Percentiles rank a stretch among this genome's conserved stretches.
These are phyloP conservation scores for Xiphydria camelus DNA, from an alignment of 2,888 invertebrate species.

Conservation along the genomic window DNA sequence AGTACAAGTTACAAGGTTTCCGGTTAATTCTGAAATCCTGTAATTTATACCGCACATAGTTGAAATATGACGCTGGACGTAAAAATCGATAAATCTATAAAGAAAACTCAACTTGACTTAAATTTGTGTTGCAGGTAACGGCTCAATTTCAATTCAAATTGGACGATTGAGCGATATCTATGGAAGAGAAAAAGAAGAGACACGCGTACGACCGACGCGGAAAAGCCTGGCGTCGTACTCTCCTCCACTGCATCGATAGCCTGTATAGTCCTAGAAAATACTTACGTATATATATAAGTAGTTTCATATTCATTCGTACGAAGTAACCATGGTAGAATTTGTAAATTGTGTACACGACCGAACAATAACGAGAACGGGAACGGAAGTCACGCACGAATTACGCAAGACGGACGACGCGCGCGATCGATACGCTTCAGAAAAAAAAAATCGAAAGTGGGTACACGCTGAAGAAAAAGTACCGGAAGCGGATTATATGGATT, in stretches of 20 bases:
- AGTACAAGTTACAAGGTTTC: no score
- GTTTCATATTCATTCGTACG: slow-evolving; percentile 47
- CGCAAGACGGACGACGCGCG: neutral
- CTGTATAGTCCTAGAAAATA: slow-evolving; percentile 34
- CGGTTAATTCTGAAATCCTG: no score
- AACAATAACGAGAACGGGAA: slow-evolving; percentile 1
- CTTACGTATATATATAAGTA: slow-evolving; percentile 35
- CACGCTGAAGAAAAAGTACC: neutral
- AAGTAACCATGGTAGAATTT: slow-evolving; percentile 36
- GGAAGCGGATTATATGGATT: slow-evolving; percentile 20
- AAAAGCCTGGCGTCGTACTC: slow-evolving; percentile 2
- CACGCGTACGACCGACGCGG: no score
- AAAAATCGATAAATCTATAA: no score
- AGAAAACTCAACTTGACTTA: no score
- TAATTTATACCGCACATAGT: no score
- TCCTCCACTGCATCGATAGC: slow-evolving; percentile 12
- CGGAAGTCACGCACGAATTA: slow-evolving; percentile 1
- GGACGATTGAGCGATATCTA: no score
- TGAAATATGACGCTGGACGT: no score
- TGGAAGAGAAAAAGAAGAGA: no score
- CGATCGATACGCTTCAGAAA: neutral
- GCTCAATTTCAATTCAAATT: no score
- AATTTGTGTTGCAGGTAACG: no score
- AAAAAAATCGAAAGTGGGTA: no score
- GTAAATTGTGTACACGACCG: slow-evolving; percentile 16